Evolutionary conservation across 2,797 vertebrate species (phyloP), one percentile per base, ranked within the genome.

Genomic region (Molossus molossus): DNA sequence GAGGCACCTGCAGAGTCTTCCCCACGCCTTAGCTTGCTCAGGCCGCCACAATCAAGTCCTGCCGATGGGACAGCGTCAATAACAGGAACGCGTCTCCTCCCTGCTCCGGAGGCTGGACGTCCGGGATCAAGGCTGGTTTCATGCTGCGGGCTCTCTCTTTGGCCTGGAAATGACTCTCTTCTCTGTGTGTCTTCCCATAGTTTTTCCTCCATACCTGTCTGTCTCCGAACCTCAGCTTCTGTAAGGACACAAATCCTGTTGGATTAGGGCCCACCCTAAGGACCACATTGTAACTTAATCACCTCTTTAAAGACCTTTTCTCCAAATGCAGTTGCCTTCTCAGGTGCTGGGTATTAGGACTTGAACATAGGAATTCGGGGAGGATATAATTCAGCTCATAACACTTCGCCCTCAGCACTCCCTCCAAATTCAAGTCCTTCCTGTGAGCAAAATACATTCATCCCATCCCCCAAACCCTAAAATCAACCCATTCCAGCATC

Each of bases 151-250:
- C 45, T 33, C 60, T 27, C 57, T 1, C 2, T 10, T 3, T 14
- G 55, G n/a, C 20, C n/a, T 23, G 53, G 0, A 5, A 70, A 9
- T 13, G 48, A 48, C 3, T 0, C 0, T 3, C 11, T 33, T 29
- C 50, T 60, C 37, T 3, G 2, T 18, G 7, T 3, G 11, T 18
- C 67, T 69, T 65, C 29, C 57, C 21, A 1, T 0, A 2, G 20
- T n/a, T 12, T 4, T 40, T 3, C 6, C 58, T 37, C 64, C 25
- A 9, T 7, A 17, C 3, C 9, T 11, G 4, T 58, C 57, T 53
- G 1, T 25, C 50, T 58, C 48, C 20, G 23, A 4, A 29, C 17
- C 9, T 81, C 13, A 8, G 21, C 57, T 40, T 83, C 82, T 15
- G 3, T 15, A 21, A 55, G n/a, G 62, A 48, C 57, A 20, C 48